Conservation (phyloP, 2,888 invertebrate species). For the Linyphia triangularis region DNA sequence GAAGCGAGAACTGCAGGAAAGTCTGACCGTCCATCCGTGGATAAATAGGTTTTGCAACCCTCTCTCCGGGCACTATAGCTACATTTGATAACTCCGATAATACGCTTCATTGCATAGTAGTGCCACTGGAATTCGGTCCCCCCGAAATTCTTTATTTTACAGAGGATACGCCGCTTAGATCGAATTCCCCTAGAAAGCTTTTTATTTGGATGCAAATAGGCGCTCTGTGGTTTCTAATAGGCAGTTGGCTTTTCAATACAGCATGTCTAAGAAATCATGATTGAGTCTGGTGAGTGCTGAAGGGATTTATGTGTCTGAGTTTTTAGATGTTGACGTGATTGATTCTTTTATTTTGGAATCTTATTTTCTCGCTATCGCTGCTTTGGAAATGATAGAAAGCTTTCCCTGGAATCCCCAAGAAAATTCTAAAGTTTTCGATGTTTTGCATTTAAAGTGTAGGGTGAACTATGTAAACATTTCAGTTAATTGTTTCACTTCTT, state of each 20-base stretch:
- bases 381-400: constrained; percentile 1
- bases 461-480: no score
- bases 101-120: constrained; percentile 59
- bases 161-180: constrained; percentile 50
- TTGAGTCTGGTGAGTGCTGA: constrained; percentile 1
- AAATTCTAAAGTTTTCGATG: constrained; percentile 16
- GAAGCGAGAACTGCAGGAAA: constrained; percentile 57
- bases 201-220: constrained; percentile 61
- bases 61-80: constrained; percentile 33
- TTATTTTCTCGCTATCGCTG: background rate
- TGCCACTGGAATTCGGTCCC: constrained; percentile 32
- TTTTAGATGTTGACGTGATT: background rate
- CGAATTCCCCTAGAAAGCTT: constrained; percentile 43
- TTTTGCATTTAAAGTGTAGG: no score
- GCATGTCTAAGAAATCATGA: constrained; percentile 36
- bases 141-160: constrained; percentile 53
- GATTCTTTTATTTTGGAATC: constrained; percentile 1
- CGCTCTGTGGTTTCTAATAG: constrained; percentile 57
- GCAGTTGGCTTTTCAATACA: constrained; percentile 50
- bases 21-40: constrained; percentile 51
- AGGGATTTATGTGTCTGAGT: constrained; percentile 26
- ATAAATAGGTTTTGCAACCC: constrained; percentile 57
- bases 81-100: constrained; percentile 65
- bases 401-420: background rate
- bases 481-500: no score